Conservation (phyloP, 30 jellyfish, hydroid and myxozoan genomes). For the Aurelia sp. region DNA sequence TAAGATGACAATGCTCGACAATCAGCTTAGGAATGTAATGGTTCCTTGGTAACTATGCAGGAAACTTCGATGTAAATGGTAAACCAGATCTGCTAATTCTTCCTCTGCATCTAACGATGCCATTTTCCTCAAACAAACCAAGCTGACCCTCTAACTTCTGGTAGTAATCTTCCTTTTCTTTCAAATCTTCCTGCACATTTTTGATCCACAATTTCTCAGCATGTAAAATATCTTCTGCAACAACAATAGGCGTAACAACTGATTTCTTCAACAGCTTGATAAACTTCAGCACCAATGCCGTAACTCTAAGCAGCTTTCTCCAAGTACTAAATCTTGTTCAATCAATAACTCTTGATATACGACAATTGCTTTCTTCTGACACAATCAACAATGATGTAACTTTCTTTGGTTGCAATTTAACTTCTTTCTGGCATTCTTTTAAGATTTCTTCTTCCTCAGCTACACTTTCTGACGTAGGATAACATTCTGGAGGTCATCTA, state of each 20-base stretch:
- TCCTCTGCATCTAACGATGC: conserved; percentile 35
- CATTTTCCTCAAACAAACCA: conserved; percentile 25
- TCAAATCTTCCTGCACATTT: conserved; percentile 12
- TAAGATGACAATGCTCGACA: conserved; percentile 35
- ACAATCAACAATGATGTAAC: conserved; percentile 11
- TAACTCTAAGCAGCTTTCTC: background rate
- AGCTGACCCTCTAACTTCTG: conserved; percentile 12
- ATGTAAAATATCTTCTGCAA: conserved; percentile 1
- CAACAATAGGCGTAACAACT: background rate
- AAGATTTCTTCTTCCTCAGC: conserved; percentile 2
- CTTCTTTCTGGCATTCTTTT: conserved; percentile 19
- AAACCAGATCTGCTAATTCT: conserved; percentile 7
- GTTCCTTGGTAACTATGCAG: conserved; percentile 28
- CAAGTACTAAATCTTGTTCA: conserved; percentile 13
- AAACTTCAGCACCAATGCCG: conserved; percentile 30
- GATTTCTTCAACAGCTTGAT: conserved; percentile 31
- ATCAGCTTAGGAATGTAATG: conserved; percentile 24
- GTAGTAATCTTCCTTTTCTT: background rate
- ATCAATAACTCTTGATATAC: conserved; percentile 19
- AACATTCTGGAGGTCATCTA: conserved; percentile 38
- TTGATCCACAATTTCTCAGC: conserved; percentile 39
- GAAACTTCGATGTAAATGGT: conserved; percentile 12
- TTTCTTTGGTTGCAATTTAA: background rate
- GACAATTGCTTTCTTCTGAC: background rate
- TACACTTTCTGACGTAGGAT: background rate